Evolutionary conservation across 2,797 vertebrate genomes (phyloP), one percentile per base, ranked within the genome.

Genomic region (Glyptemys insculpta): DNA sequence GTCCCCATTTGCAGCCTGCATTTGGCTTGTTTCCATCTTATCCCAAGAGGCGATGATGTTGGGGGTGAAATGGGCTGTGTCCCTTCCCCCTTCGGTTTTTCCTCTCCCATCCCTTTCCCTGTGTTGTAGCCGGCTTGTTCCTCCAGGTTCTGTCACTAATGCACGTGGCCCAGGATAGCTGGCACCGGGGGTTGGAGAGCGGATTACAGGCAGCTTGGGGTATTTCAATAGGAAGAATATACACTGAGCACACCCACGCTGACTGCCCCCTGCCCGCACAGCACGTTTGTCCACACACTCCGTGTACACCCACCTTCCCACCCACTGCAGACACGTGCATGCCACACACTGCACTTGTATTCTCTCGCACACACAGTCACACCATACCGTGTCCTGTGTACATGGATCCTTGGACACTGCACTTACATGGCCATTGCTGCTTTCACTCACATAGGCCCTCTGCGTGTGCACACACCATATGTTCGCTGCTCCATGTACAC

Each of bases 241-340:
- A 21, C 34, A 5, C 16, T 29, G 76, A 44, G 16, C 76, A 79
- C 44, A 29, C 29, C 76, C 31, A 34, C 9, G 16, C 50, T 34
- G 79, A 10, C n/a, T 54, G 41, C n/a, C 31, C 79, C 34, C 49
- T 53, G 19, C 49, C 37, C 21, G 11, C 49, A 9, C 23, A 41
- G n/a, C 34, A 21, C 27, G 4, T 27, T 44, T 19, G 62, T 2
- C 9, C 89, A 72, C 1, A 0, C 4, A 2, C 27, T 21, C 14
- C 1, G 14, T 50, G 14, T 21, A 29, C 78, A 21, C 78, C 47
- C 47, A 29, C 78, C 14, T 72, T 72, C 21, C n/a, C 68, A 72
- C n/a, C 65, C 68, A 12, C 68, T 41, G 18, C 68, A 72, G n/a
- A 72, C 19, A 68, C 10, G 37, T 72, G 37, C 9, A 3, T 23